phyloP scores from a whole-genome alignment of 1,140 invertebrate species.

The Bilobella aurantiaca region DNA sequence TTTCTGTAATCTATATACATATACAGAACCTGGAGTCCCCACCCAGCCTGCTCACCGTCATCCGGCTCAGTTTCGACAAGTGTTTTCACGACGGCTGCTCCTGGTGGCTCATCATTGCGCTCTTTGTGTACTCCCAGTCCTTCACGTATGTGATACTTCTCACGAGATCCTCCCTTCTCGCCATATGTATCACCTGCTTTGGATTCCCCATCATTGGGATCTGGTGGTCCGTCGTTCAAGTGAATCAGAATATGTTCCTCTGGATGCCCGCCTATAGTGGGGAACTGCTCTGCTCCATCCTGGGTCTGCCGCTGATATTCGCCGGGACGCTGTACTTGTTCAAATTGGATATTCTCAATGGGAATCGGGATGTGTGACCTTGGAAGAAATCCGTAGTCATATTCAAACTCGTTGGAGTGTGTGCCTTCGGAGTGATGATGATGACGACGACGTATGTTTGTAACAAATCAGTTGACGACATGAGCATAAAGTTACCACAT shows the following conservation, averaged over 20 bases:
- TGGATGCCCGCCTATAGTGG: conserved; percentile 50
- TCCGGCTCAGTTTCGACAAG: no score
- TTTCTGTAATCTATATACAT: no score
- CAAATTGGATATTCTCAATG: conserved; percentile 24
- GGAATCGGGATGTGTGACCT: no score
- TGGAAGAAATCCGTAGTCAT: no score
- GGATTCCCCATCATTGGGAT: conserved; percentile 48
- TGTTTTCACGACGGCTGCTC: no score
- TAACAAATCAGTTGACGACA: no score
- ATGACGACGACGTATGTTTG: no score
- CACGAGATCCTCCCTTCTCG: conserved; percentile 47
- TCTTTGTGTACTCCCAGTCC: conserved; percentile 16
- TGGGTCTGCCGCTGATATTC: conserved; percentile 49
- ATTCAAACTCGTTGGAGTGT: no score
- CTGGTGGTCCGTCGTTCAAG: conserved; percentile 52
- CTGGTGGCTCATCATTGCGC: not conserved
- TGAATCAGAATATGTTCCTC: conserved; percentile 33
- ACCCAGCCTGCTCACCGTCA: no score
- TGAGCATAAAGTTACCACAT: no score
- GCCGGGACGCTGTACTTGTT: conserved; percentile 41
- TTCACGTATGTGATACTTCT: conserved; percentile 10
- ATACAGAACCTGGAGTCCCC: no score
- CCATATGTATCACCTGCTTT: conserved; percentile 44
- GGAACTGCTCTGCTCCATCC: conserved; percentile 49
- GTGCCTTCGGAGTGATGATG: no score